These are phyloP conservation scores for Falco punctatus DNA, from an alignment of 2,113 vertebrate species.

Conservation along the genomic window DNA sequence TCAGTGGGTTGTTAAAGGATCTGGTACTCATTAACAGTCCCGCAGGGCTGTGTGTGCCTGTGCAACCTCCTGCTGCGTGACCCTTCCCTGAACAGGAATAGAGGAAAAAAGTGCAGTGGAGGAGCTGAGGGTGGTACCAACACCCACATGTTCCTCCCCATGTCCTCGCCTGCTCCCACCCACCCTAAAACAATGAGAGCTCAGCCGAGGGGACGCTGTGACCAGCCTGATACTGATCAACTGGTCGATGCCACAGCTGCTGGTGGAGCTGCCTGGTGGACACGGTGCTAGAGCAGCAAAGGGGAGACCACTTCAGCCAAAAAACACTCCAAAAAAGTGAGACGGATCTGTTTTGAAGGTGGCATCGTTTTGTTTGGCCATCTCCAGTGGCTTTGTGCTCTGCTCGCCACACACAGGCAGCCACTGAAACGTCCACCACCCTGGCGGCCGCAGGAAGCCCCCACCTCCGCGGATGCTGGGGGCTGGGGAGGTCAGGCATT, in stretches of 20 bases:
- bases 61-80: neutral
- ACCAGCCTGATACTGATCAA: neutral
- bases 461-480: neutral
- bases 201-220: neutral
- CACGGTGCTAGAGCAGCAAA: neutral
- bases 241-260: neutral
- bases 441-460: neutral
- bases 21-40: neutral
- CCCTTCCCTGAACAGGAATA: neutral
- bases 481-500: constrained; percentile 70
- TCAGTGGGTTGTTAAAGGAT: neutral
- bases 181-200: accelerated
- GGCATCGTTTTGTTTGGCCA: neutral
- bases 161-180: neutral
- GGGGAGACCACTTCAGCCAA: neutral
- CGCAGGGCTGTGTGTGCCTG: neutral
- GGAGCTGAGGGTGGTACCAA: neutral
- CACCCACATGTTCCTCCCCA: accelerated
- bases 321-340: too few species aligned
- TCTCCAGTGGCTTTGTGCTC: neutral
- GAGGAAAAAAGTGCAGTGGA: accelerated
- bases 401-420: neutral
- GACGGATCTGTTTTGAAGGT: neutral
- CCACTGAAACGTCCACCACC: neutral
- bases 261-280: neutral